phyloP scores from a whole-genome alignment of 1,140 invertebrate species.

The Zaprionus tsacasi region DNA sequence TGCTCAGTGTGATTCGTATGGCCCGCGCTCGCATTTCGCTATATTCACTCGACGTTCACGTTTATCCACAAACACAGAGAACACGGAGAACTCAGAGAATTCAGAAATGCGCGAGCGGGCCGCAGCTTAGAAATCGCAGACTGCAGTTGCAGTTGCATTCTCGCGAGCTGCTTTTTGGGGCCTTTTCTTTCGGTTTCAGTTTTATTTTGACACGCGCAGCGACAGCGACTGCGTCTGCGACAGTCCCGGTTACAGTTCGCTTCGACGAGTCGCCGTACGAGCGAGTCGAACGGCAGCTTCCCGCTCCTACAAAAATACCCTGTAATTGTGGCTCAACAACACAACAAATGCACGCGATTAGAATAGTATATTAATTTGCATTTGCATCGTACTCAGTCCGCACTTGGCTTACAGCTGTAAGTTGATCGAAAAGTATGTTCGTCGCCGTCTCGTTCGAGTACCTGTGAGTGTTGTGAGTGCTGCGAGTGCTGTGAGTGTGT shows the following conservation, averaged over 20 bases:
- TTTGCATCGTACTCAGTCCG: neutral
- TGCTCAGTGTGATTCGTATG: conserved; percentile 26
- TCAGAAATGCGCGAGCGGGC: conserved; percentile 37
- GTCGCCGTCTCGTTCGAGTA: neutral
- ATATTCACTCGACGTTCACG: conserved; percentile 57
- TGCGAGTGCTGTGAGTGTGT: neutral
- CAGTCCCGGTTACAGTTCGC: conserved; percentile 10
- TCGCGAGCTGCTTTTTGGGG: conserved; percentile 43
- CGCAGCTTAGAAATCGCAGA: conserved; percentile 68
- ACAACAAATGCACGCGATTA: neutral
- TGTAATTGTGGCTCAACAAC: neutral
- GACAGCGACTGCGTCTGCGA: conserved; percentile 16
- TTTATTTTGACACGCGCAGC: conserved; percentile 74
- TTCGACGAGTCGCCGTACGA: conserved; percentile 11
- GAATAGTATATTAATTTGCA: neutral
- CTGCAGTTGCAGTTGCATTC: conserved; percentile 60
- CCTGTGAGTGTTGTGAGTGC: neutral
- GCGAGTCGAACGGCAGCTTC: conserved; percentile 9
- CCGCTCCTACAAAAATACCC: neutral
- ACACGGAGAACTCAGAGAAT: neutral
- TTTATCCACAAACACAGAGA: conserved; percentile 51
- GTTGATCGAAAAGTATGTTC: conserved; percentile 4
- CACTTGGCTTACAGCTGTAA: neutral
- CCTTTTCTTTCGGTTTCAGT: conserved; percentile 61
- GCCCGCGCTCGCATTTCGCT: conserved; percentile 54